Evolutionary conservation across 2,888 invertebrate genomes (phyloP), one percentile per base, ranked within the genome.

Genomic region (Gordius sp.): DNA sequence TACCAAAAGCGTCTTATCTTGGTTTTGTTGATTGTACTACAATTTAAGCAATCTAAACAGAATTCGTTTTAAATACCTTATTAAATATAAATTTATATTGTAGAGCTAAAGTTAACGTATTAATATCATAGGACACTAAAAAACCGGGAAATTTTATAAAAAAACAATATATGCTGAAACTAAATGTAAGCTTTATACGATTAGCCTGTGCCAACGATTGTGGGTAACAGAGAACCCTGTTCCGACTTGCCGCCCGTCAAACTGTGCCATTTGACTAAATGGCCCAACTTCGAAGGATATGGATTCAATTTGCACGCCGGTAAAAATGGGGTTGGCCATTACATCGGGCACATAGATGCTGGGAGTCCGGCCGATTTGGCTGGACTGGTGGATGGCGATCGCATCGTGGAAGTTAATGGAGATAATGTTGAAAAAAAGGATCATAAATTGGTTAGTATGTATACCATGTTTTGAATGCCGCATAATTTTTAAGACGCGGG

Each of bases 301-400:
- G 91, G 91, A 20, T 91, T 91, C 72, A 89, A 89, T 72, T 73
- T 91, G 62, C 89, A 89, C 72, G 86, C 89, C 27, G 47, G 47
- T 18, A 47, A 8, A 4, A 20, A 20, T n/a, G 47, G 47, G 47
- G 80, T 82, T 60, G 84, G 83, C 68, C 89, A 91, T 71, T 87
- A 79, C 69, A 85, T 91, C 67, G 89, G 91, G 33, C 86, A 87
- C 72, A 85, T 91, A 58, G 91, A 91, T 73, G 65, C 64, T 16
- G 67, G 65, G 28, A 68, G 69, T 1, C 72, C 72, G 13, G 71
- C 72, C 1, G 67, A 68, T 59, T 64, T 65, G n/a, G 81, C 81
- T 4, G 81, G 71, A 33, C 62, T 72, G 56, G 65, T 64, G 55
- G 80, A 83, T 70, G 85, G 85, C 59, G 87, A 91, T 71, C 78